phyloP scores from a whole-genome alignment of 2,797 vertebrate genomes.

The Helicolenus hilgendorfi region DNA sequence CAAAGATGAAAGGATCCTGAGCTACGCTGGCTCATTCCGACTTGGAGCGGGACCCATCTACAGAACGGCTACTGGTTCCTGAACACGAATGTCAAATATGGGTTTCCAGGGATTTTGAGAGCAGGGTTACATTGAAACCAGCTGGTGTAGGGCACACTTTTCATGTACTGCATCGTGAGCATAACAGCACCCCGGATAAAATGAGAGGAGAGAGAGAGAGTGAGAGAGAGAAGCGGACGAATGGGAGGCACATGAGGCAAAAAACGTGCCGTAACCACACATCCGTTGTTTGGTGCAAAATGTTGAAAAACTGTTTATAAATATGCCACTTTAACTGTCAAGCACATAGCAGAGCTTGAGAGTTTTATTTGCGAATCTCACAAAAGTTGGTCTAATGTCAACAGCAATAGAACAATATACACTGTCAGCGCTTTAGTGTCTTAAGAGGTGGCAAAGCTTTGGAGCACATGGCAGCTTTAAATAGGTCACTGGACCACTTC shows the following conservation, averaged over 20 bases:
- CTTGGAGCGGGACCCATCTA: constrained; percentile 70
- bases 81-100: constrained; percentile 73
- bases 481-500: constrained; percentile 88
- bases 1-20: constrained; percentile 69
- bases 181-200: constrained; percentile 60
- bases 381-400: constrained; percentile 78
- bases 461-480: constrained; percentile 84
- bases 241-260: constrained; percentile 72
- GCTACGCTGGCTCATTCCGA: constrained; percentile 50
- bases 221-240: constrained; percentile 44
- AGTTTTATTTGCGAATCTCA: constrained; percentile 78
- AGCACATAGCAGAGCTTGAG: constrained; percentile 39
- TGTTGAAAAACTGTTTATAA: constrained; percentile 81
- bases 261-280: constrained; percentile 80
- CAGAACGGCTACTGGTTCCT: constrained; percentile 68
- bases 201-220: constrained; percentile 52
- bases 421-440: constrained; percentile 65
- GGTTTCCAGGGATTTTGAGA: constrained; percentile 72
- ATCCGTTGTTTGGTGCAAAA: constrained; percentile 72
- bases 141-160: constrained; percentile 60
- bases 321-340: constrained; percentile 82
- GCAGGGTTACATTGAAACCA: constrained; percentile 70
- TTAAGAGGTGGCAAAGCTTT: constrained; percentile 59
- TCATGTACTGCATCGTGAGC: constrained; percentile 64
- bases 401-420: constrained; percentile 54